Conservation (phyloP, 1,140 invertebrate species). For the Mizuhopecten yessoensis region DNA sequence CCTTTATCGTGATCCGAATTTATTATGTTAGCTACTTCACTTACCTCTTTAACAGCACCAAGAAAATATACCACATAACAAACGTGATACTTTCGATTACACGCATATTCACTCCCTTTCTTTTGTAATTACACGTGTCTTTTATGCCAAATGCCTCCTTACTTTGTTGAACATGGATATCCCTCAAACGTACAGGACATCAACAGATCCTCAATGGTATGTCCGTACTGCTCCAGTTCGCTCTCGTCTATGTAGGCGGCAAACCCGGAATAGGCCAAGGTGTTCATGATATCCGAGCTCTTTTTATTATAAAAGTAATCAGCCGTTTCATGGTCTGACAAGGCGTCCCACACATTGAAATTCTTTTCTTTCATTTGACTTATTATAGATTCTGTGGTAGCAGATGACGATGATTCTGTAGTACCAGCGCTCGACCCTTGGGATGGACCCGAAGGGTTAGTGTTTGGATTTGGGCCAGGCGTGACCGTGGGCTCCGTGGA, state of each 20-base stretch:
- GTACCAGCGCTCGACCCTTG: neutral
- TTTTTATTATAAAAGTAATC: slow-evolving; percentile 67
- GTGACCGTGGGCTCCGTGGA: neutral
- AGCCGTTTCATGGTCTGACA: slow-evolving; percentile 58
- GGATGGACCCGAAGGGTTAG: no score
- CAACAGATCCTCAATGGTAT: slow-evolving; percentile 71
- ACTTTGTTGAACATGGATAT: slow-evolving; percentile 74
- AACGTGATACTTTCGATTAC: no score
- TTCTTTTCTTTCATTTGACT: slow-evolving; percentile 53
- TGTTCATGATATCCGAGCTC: slow-evolving; percentile 61
- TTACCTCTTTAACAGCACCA: no score
- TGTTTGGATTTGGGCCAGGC: neutral
- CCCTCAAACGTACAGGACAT: slow-evolving; percentile 73
- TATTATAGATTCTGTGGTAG: neutral
- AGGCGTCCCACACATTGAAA: slow-evolving; percentile 74
- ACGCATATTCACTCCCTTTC: no score
- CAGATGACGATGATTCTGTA: neutral
- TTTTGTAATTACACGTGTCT: no score
- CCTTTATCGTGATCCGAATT: no score
- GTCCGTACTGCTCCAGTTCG: slow-evolving; percentile 67
- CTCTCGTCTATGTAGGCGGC: slow-evolving; percentile 51
- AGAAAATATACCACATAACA: no score
- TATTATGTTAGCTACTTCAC: no score
- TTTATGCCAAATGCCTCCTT: no score
- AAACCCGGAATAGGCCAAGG: slow-evolving; percentile 65